phyloP scores from a whole-genome alignment of 2,888 invertebrate genomes.

The Eristalis pertinax region DNA sequence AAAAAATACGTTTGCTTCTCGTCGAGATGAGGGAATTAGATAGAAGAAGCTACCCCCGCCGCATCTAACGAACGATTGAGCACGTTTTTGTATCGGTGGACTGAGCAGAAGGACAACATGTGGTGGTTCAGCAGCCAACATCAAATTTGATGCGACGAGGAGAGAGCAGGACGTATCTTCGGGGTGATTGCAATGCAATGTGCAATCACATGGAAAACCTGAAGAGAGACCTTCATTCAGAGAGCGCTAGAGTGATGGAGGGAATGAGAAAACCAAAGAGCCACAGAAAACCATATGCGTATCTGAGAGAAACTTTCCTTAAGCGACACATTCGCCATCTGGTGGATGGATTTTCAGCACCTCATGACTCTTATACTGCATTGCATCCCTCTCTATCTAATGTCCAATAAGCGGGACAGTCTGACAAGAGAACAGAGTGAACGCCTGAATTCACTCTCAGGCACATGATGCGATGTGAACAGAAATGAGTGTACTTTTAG shows the following conservation, averaged over 20 bases:
- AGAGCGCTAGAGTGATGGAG: not conserved
- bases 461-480: not conserved
- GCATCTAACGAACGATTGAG: conserved; percentile 62
- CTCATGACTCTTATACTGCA: conserved; percentile 54
- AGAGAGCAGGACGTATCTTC: not conserved
- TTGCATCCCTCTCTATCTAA: conserved; percentile 13
- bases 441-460: not conserved
- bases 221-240: not conserved
- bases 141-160: conserved; percentile 12
- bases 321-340: conserved; percentile 37
- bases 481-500: not conserved
- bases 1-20: conserved; percentile 22
- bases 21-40: not conserved
- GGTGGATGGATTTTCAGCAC: conserved; percentile 14
- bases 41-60: conserved; percentile 39
- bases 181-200: conserved; percentile 15
- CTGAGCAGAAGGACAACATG: conserved; percentile 59
- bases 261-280: not conserved
- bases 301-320: conserved; percentile 12
- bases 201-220: conserved; percentile 52
- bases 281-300: not conserved
- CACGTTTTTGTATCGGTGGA: conserved; percentile 66
- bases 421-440: conserved; percentile 49
- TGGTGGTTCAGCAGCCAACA: conserved; percentile 31
- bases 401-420: not conserved